Evolutionary conservation across 1,140 invertebrate species (phyloP).

Genomic region (Wasmannia auropunctata): DNA sequence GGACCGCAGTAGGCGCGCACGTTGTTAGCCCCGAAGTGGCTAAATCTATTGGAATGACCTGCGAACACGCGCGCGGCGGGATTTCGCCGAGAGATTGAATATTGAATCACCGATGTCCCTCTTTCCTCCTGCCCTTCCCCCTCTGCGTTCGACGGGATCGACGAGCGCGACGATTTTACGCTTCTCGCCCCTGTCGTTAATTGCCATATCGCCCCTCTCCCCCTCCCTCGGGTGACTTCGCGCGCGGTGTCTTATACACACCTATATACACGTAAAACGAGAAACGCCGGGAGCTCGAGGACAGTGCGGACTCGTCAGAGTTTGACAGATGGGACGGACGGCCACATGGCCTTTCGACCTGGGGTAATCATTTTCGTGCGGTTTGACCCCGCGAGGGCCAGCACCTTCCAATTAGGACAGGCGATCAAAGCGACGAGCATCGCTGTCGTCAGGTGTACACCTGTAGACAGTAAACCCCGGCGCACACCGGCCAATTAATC

Average conservation of each 20-base stretch:
- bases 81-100: slow-evolving; percentile 17
- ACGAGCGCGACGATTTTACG: background rate
- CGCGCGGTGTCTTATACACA: background rate
- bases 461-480: background rate
- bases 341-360: slow-evolving; percentile 39
- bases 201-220: background rate
- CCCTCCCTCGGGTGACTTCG: background rate
- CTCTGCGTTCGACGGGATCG: background rate
- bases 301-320: background rate
- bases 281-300: background rate
- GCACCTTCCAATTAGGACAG: slow-evolving; percentile 63
- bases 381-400: background rate
- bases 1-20: slow-evolving; percentile 38
- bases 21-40: slow-evolving; percentile 40
- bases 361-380: slow-evolving; percentile 63
- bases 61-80: background rate
- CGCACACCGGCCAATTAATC: slow-evolving; percentile 65
- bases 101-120: background rate
- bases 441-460: slow-evolving; percentile 23
- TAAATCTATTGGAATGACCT: slow-evolving; percentile 56
- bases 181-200: background rate
- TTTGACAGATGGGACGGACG: slow-evolving; percentile 28
- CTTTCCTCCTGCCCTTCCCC: too few species aligned
- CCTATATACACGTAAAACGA: background rate
- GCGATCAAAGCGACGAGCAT: slow-evolving; percentile 52